Percentiles rank a stretch among this genome's conserved stretches.
These are phyloP conservation scores for Triops cancriformis DNA, from an alignment of 1,140 invertebrate species.

Conservation along the genomic window DNA sequence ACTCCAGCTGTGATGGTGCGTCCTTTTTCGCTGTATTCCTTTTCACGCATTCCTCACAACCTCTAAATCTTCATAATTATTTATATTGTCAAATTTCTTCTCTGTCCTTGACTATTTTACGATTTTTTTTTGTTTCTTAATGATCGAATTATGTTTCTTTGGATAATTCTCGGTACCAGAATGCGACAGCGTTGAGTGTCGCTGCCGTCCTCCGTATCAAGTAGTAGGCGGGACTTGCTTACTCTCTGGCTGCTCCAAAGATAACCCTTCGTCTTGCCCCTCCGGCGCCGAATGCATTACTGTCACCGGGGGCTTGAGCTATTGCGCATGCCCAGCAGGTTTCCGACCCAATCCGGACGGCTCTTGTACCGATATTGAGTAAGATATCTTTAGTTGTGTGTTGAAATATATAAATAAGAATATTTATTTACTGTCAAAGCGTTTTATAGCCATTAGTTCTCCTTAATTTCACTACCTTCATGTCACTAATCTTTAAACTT, in stretches of 20 bases:
- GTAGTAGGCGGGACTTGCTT: conserved; percentile 66
- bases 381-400: background rate
- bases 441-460: too few species aligned
- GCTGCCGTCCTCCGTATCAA: conserved; percentile 77
- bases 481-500: background rate
- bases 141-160: too few species aligned
- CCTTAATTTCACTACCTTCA: background rate
- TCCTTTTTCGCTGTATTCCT: background rate
- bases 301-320: conserved; percentile 79
- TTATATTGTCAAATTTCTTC: background rate
- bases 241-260: conserved; percentile 67
- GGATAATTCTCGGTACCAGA: conserved; percentile 40
- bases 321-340: conserved; percentile 77
- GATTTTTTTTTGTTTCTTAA: background rate
- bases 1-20: conserved; percentile 62
- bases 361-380: conserved; percentile 48
- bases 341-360: conserved; percentile 62
- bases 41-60: too few species aligned
- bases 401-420: background rate
- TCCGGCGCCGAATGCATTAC: conserved; percentile 75
- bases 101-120: background rate
- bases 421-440: too few species aligned
- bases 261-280: conserved; percentile 56
- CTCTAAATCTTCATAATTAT: background rate
- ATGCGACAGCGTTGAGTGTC: conserved; percentile 71